These are phyloP conservation scores for Acrobeloides nanus DNA, from an alignment of 2,888 invertebrate species.

Conservation along the genomic window DNA sequence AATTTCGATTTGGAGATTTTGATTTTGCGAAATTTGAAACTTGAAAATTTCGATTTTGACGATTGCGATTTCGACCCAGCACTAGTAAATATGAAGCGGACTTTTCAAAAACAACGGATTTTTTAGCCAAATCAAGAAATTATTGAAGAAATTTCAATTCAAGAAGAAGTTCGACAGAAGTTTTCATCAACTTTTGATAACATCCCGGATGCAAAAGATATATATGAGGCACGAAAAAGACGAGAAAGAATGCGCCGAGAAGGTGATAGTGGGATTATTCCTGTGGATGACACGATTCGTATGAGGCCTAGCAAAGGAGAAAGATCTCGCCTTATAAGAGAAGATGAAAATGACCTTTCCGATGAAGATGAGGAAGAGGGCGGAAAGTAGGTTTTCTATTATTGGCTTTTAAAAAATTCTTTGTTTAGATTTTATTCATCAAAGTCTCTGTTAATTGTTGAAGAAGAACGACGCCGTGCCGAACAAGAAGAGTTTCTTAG, in stretches of 20 bases:
- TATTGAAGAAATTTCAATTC: not conserved
- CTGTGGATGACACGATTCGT: conserved; percentile 56
- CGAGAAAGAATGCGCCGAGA: conserved; percentile 85
- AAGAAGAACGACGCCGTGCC: conserved; percentile 42
- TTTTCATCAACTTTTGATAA: conserved; percentile 17
- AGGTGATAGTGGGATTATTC: conserved; percentile 60
- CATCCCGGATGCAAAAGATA: conserved; percentile 77
- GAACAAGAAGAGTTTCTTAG: conserved; percentile 40
- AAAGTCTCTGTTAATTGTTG: conserved; percentile 27
- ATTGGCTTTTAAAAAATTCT: not conserved
- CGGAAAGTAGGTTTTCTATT: conserved; percentile 20
- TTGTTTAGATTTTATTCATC: conserved; percentile 42
- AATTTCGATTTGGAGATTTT: too few species aligned
- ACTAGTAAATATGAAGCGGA: too few species aligned
- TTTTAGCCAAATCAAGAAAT: conserved; percentile 7
- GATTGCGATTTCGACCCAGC: too few species aligned
- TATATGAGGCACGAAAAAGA: conserved; percentile 89
- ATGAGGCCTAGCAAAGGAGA: conserved; percentile 6
- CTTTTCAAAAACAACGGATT: too few species aligned
- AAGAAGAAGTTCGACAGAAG: conserved; percentile 10
- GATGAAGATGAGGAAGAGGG: conserved; percentile 31
- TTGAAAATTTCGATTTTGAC: too few species aligned
- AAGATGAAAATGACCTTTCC: conserved; percentile 59
- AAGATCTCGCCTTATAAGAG: conserved; percentile 28
- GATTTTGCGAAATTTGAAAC: too few species aligned